phyloP scores from a whole-genome alignment of 2,113 vertebrate genomes.

The Sinosuthora webbiana region DNA sequence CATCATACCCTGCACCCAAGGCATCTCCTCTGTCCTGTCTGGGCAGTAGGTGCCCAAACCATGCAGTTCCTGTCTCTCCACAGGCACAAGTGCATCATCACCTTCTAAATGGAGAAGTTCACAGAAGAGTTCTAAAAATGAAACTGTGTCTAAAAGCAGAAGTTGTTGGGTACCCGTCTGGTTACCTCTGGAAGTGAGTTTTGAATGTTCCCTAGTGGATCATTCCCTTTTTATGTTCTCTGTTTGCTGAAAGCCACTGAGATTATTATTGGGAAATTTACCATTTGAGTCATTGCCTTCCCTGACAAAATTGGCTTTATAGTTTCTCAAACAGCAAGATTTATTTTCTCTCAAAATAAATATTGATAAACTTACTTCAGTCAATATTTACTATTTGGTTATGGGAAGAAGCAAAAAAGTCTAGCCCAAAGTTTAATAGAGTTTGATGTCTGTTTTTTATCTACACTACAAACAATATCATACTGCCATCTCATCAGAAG shows the following conservation, averaged over 20 bases:
- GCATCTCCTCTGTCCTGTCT: not conserved
- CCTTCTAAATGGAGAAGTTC: not conserved
- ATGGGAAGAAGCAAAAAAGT: not conserved
- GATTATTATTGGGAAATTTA: constrained; percentile 12
- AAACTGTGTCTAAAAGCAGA: not conserved
- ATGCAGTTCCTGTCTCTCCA: not conserved
- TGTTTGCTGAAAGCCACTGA: not conserved
- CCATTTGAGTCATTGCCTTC: constrained; percentile 1
- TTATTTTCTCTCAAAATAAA: constrained; percentile 33
- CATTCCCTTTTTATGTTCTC: not conserved
- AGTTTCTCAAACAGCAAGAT: constrained; percentile 11
- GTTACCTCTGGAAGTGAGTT: not conserved
- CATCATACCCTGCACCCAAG: not conserved
- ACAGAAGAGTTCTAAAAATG: not conserved
- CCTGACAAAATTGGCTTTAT: not conserved
- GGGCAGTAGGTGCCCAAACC: not conserved
- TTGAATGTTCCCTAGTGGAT: not conserved
- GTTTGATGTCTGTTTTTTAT: not conserved
- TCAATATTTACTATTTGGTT: constrained; percentile 46
- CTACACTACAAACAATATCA: not conserved
- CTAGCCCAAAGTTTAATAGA: not conserved
- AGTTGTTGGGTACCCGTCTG: not conserved
- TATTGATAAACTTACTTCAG: constrained; percentile 29
- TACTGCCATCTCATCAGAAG: not conserved
- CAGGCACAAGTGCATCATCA: not conserved